A percentile compares a stretch with the other conserved stretches of the same genome.
phyloP scores from a whole-genome alignment of 2,888 invertebrate genomes.

The Drosophila mimica region DNA sequence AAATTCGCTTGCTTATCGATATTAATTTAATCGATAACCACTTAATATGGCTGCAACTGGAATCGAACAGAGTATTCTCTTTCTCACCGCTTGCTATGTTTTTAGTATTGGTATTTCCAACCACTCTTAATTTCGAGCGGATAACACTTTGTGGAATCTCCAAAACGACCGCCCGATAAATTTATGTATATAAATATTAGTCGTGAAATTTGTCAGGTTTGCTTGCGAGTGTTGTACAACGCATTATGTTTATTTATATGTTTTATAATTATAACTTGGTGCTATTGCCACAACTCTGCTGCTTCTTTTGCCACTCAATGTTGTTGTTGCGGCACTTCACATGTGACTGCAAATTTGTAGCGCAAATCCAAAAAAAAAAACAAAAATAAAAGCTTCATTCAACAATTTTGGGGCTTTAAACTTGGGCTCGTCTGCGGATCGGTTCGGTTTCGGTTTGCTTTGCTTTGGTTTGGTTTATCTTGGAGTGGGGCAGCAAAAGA shows the following conservation, averaged over 20 bases:
- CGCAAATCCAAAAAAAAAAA: conserved; percentile 58
- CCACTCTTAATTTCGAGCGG: conserved; percentile 13
- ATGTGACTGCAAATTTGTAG: conserved; percentile 66
- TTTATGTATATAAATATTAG: conserved; percentile 12
- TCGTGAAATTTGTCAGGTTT: conserved; percentile 53
- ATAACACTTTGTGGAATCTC: not conserved
- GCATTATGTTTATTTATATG: conserved; percentile 54
- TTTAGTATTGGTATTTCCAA: not conserved
- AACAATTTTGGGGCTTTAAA: conserved; percentile 42
- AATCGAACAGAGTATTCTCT: not conserved
- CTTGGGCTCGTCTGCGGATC: conserved; percentile 37
- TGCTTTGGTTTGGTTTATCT: conserved; percentile 26
- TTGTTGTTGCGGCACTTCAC: conserved; percentile 63
- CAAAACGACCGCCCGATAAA: conserved; percentile 3
- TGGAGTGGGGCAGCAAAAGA: conserved; percentile 24
- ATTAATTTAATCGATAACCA: not conserved
- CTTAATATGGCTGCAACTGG: not conserved
- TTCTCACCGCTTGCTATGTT: not conserved
- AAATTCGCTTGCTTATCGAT: too few relatives aligned
- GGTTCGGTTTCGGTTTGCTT: conserved; percentile 37
- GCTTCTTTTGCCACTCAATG: not conserved
- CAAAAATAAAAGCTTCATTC: conserved; percentile 63
- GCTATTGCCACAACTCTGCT: conserved; percentile 28
- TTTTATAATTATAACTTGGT: conserved; percentile 69
- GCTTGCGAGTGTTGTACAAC: conserved; percentile 24